phyloP scores from a whole-genome alignment of 2,888 invertebrate species.

The Cephonodes hylas region DNA sequence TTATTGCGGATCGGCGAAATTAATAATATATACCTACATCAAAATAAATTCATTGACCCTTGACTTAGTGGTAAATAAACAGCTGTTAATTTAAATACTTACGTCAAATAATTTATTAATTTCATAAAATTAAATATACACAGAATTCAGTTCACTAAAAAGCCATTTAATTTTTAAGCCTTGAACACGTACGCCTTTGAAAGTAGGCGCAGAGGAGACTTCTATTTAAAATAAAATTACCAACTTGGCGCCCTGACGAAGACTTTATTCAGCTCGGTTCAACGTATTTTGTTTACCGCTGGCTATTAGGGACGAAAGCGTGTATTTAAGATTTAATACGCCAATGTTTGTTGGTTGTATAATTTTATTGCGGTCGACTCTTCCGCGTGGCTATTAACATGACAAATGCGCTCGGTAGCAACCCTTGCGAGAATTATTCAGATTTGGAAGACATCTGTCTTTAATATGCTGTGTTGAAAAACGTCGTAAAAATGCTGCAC shows the following conservation, averaged over 20 bases:
- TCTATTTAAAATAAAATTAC: constrained; percentile 39
- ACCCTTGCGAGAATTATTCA: background rate
- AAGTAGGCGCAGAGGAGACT: constrained; percentile 21
- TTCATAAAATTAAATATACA: background rate
- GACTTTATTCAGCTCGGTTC: constrained; percentile 33
- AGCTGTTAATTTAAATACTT: too few relatives aligned
- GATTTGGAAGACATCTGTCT: background rate
- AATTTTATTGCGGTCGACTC: constrained; percentile 48
- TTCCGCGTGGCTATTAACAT: constrained; percentile 45
- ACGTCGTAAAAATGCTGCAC: background rate
- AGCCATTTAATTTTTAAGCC: constrained; percentile 3
- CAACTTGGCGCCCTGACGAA: constrained; percentile 26
- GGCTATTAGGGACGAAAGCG: constrained; percentile 33
- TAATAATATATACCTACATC: too few relatives aligned
- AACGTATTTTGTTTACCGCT: constrained; percentile 31
- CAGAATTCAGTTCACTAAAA: background rate
- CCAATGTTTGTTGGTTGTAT: constrained; percentile 39
- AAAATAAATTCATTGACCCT: too few relatives aligned
- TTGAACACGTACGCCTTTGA: constrained; percentile 15
- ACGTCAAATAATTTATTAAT: background rate
- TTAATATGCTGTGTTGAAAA: background rate
- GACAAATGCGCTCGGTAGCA: constrained; percentile 40
- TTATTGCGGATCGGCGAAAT: too few relatives aligned
- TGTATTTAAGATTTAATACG: constrained; percentile 44
- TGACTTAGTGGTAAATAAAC: too few relatives aligned